Conservation (phyloP, 2,888 invertebrate species). For the Deroplatys truncata region DNA sequence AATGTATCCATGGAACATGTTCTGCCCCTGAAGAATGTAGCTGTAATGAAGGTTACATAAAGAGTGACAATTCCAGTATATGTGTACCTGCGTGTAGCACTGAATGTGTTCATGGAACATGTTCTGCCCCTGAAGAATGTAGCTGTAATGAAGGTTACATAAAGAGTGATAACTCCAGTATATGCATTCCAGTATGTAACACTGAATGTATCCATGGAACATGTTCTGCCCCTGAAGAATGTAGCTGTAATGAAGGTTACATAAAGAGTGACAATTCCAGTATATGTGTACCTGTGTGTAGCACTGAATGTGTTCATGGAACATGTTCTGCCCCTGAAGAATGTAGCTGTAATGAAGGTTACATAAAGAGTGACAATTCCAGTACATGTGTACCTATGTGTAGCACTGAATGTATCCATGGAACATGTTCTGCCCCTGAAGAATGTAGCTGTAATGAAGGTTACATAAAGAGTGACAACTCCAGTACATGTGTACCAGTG, state of each 20-base stretch:
- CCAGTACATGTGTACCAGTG: background rate
- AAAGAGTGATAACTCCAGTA: slow-evolving; percentile 25
- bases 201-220: slow-evolving; percentile 36
- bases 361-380: background rate
- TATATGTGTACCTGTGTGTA: background rate
- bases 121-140: slow-evolving; percentile 18
- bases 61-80: background rate
- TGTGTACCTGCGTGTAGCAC: background rate
- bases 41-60: background rate
- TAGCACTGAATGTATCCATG: slow-evolving; percentile 34
- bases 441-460: background rate
- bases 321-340: background rate
- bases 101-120: background rate
- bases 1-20: background rate
- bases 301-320: background rate
- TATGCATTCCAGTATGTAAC: background rate
- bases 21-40: background rate
- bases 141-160: slow-evolving; percentile 31
- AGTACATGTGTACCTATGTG: background rate
- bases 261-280: background rate
- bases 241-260: slow-evolving; percentile 47
- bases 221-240: slow-evolving; percentile 45
- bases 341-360: slow-evolving; percentile 36
- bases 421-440: slow-evolving; percentile 37
- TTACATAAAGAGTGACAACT: background rate